These are phyloP conservation scores for Scelioninae gen. 1 DNA, from an alignment of 2,888 invertebrate species.

Conservation along the genomic window DNA sequence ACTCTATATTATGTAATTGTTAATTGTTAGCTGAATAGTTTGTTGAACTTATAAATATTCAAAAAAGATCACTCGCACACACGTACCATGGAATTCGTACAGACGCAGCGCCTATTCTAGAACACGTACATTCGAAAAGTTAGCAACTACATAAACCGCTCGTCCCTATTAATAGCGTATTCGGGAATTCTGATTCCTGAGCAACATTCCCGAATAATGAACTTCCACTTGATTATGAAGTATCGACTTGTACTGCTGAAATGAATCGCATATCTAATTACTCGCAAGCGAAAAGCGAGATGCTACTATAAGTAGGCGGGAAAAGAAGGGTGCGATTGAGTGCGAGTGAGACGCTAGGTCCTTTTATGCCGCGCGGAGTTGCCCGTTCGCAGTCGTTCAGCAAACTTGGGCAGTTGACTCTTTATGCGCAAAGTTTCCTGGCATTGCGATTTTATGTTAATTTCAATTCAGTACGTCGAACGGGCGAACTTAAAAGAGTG, in stretches of 20 bases:
- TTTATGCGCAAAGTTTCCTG: constrained; percentile 83
- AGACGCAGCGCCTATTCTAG: constrained; percentile 15
- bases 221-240: constrained; percentile 58
- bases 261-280: constrained; percentile 76
- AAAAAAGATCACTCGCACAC: constrained; percentile 18
- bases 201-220: constrained; percentile 56
- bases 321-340: constrained; percentile 58
- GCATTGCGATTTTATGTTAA: constrained; percentile 84
- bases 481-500: no score
- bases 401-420: constrained; percentile 83
- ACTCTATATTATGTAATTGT: constrained; percentile 33
- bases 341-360: constrained; percentile 59
- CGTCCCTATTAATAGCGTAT: constrained; percentile 21
- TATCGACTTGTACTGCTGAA: constrained; percentile 65
- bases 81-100: constrained; percentile 25
- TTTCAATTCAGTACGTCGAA: constrained; percentile 82
- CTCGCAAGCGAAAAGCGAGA: constrained; percentile 59
- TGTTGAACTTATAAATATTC: constrained; percentile 62
- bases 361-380: constrained; percentile 79
- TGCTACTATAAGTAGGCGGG: background rate
- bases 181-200: constrained; percentile 43
- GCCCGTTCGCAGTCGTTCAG: constrained; percentile 79
- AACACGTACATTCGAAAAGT: constrained; percentile 37
- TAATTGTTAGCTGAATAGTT: no score
- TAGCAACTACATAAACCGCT: constrained; percentile 21